A percentile compares a stretch with the other conserved stretches of the same genome.
phyloP scores from a whole-genome alignment of 1,140 invertebrate genomes.

The Sinella curviseta region DNA sequence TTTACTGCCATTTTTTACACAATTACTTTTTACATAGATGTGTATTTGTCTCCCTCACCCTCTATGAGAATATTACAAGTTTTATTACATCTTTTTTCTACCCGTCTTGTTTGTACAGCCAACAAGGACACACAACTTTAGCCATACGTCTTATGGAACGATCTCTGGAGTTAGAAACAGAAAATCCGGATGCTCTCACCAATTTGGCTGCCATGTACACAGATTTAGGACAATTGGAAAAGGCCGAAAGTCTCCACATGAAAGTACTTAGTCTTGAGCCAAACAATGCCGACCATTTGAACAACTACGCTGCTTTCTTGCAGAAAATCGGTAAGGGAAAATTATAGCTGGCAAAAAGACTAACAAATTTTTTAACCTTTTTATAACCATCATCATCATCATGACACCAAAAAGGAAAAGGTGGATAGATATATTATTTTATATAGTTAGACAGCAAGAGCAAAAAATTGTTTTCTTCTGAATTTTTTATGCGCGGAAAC shows the following conservation, averaged over 20 bases:
- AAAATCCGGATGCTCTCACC: slow-evolving; percentile 52
- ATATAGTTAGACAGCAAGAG: not conserved
- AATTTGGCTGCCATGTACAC: slow-evolving; percentile 52
- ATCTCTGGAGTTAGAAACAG: slow-evolving; percentile 51
- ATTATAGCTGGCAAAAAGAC: not conserved
- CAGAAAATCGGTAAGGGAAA: slow-evolving; percentile 56
- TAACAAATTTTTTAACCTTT: not conserved
- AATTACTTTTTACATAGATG: too few species aligned
- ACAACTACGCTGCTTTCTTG: slow-evolving; percentile 56
- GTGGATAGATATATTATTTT: too few species aligned
- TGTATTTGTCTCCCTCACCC: too few species aligned
- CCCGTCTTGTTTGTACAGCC: slow-evolving; percentile 42
- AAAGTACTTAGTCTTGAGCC: slow-evolving; percentile 50
- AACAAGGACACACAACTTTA: slow-evolving; percentile 50
- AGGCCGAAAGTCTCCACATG: slow-evolving; percentile 51
- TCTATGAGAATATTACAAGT: too few species aligned
- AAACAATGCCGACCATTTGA: slow-evolving; percentile 53
- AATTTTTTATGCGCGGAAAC: too few species aligned
- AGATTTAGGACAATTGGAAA: slow-evolving; percentile 47
- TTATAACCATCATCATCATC: not conserved
- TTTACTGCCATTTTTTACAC: too few species aligned
- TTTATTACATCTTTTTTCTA: not conserved
- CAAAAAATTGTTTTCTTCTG: not conserved
- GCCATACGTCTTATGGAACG: slow-evolving; percentile 52
- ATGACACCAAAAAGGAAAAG: not conserved